A percentile compares a stretch with the other conserved stretches of the same genome.
Evolutionary conservation across 2,113 vertebrate species (phyloP).

Genomic region (Cnemophilus loriae): DNA sequence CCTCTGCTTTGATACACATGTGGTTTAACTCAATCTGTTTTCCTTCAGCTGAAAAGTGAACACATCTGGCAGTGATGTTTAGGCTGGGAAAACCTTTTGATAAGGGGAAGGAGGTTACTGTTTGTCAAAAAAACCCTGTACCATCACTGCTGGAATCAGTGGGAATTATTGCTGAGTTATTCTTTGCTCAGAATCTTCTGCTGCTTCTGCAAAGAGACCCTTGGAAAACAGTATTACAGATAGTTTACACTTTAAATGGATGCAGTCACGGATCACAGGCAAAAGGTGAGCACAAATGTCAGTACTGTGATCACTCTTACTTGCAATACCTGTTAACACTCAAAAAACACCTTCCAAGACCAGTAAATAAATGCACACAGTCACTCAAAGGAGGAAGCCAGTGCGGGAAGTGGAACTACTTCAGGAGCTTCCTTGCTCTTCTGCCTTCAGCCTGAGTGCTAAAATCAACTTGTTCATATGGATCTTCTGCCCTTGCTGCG

Average conservation of each 20-base stretch:
- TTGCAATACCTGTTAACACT: not conserved
- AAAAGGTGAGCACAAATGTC: not conserved
- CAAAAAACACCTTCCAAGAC: not conserved
- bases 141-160: not conserved
- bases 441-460: not conserved
- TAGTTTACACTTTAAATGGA: not conserved
- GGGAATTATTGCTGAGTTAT: not conserved
- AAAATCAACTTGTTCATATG: fast-evolving
- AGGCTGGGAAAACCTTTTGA: not conserved
- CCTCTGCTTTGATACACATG: not conserved
- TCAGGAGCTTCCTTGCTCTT: not conserved
- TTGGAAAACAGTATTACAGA: not conserved
- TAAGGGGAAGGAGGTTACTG: not conserved
- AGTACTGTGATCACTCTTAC: not conserved
- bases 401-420: not conserved
- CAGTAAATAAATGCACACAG: not conserved
- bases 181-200: not conserved
- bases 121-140: not conserved
- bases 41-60: not conserved
- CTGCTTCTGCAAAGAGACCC: not conserved
- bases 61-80: not conserved
- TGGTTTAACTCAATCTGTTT: not conserved
- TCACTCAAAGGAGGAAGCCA: not conserved
- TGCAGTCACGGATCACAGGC: fast-evolving
- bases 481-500: not conserved